phyloP scores from a whole-genome alignment of 2,888 invertebrate species.

The Xestia ashworthii region DNA sequence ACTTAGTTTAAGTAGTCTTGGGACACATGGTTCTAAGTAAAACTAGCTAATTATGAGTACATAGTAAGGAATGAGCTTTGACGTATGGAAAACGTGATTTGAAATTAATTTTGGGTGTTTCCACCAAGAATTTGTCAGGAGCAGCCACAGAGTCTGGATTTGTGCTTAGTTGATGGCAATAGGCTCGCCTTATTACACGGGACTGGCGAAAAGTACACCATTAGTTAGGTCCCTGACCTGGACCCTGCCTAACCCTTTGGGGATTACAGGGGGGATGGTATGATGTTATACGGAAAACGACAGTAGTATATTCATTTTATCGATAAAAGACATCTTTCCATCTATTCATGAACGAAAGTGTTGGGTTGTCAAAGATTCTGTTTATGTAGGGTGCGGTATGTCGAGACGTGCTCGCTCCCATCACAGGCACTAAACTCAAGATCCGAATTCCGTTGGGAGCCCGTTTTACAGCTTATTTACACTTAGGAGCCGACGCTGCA shows the following conservation, averaged over 20 bases:
- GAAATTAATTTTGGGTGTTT: too few species aligned
- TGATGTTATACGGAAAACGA: neutral
- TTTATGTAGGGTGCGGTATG: constrained; percentile 60
- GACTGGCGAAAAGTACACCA: too few species aligned
- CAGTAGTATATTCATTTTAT: constrained; percentile 18
- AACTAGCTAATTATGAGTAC: neutral
- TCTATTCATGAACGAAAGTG: constrained; percentile 45
- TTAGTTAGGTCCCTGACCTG: too few species aligned
- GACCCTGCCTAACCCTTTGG: too few species aligned
- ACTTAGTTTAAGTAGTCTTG: neutral
- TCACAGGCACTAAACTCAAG: constrained; percentile 70
- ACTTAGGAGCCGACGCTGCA: constrained; percentile 49
- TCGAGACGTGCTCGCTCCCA: constrained; percentile 64
- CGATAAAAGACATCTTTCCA: constrained; percentile 10
- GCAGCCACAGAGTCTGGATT: too few species aligned
- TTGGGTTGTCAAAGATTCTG: constrained; percentile 37
- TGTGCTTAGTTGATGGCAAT: too few species aligned
- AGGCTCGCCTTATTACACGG: too few species aligned
- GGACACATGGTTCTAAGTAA: neutral
- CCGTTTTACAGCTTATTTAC: constrained; percentile 71
- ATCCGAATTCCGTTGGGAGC: constrained; percentile 70
- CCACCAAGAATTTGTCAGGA: too few species aligned
- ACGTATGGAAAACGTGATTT: neutral
- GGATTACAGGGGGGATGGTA: too few species aligned
- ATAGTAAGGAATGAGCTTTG: neutral